phyloP scores from a whole-genome alignment of 2,113 vertebrate species.

The Gymnarchus niloticus region DNA sequence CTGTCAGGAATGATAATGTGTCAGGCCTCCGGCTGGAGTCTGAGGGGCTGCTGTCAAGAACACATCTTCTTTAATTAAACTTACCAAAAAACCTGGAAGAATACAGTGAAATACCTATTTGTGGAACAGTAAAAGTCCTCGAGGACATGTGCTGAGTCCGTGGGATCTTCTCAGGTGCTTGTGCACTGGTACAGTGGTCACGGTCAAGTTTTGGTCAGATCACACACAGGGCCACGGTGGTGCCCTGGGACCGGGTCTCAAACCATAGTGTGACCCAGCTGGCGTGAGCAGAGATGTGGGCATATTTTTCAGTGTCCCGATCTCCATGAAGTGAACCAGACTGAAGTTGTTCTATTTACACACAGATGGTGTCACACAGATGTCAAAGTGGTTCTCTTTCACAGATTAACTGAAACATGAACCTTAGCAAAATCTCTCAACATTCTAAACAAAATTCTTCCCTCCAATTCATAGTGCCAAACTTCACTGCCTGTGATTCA shows the following conservation, averaged over 20 bases:
- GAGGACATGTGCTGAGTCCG: not conserved
- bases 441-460: not conserved
- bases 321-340: not conserved
- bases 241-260: not conserved
- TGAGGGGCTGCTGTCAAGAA: not conserved
- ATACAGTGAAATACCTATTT: not conserved
- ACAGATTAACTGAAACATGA: not conserved
- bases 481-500: not conserved
- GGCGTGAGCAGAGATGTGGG: not conserved
- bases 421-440: not conserved
- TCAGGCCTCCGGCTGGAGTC: not conserved
- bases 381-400: not conserved
- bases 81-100: not conserved
- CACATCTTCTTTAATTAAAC: constrained; percentile 10
- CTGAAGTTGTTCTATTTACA: not conserved
- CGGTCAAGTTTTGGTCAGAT: constrained; percentile 8
- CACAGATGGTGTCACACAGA: not conserved
- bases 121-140: not conserved
- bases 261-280: not conserved
- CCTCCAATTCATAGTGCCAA: not conserved
- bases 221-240: constrained; percentile 2
- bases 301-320: not conserved
- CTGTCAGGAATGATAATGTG: not conserved
- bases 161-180: not conserved
- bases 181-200: not conserved